These are phyloP conservation scores for Caenorhabditis sulstoni DNA, from an alignment of 2,888 invertebrate genomes.

Conservation along the genomic window DNA sequence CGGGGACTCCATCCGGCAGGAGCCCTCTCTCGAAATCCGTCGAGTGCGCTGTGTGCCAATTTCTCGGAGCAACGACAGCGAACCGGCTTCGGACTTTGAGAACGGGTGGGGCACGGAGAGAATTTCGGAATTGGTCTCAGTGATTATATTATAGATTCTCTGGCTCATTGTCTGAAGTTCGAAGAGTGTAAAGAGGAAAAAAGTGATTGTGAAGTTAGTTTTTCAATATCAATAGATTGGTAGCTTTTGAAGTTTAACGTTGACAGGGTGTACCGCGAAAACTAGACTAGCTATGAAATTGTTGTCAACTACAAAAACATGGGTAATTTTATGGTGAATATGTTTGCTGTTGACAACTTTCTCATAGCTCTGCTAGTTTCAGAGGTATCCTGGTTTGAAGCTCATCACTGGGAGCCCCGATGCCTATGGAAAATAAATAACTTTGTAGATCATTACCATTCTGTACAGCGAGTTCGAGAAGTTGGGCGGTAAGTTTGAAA, in stretches of 20 bases:
- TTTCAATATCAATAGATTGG: too few species aligned
- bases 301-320: too few species aligned
- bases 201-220: conserved; percentile 22
- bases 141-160: not conserved
- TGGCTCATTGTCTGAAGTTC: conserved; percentile 20
- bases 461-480: conserved; percentile 28
- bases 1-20: not conserved
- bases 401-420: too few species aligned
- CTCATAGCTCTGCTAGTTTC: too few species aligned
- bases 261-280: too few species aligned
- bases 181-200: conserved; percentile 12
- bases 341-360: too few species aligned
- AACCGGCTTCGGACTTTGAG: not conserved
- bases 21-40: not conserved
- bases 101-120: not conserved
- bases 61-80: conserved; percentile 21
- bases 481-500: conserved; percentile 7
- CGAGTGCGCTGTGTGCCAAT: conserved; percentile 44
- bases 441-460: conserved; percentile 25
- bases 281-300: too few species aligned
- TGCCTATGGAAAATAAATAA: too few species aligned
- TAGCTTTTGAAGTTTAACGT: too few species aligned
- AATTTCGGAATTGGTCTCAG: not conserved
- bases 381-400: too few species aligned
- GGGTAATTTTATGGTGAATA: too few species aligned